These are phyloP conservation scores for Aselliscus stoliczkanus DNA, from an alignment of 2,797 vertebrate genomes.

Conservation along the genomic window DNA sequence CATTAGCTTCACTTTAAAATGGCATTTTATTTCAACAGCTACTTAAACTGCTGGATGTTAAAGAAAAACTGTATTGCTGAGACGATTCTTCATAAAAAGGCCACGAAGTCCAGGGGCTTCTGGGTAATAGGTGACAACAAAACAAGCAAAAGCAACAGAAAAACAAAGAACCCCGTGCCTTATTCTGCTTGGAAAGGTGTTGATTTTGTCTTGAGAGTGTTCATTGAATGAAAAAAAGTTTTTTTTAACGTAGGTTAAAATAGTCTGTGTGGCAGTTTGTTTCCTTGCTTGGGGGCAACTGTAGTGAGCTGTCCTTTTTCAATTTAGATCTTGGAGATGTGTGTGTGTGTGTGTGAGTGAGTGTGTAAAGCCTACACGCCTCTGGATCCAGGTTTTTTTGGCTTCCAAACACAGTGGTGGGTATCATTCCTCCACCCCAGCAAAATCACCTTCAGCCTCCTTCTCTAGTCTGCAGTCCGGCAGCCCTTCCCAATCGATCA, in stretches of 20 bases:
- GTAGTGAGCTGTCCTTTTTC: neutral
- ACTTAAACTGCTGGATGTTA: neutral
- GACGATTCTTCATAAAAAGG: neutral
- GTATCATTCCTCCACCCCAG: neutral
- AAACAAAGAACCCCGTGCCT: neutral
- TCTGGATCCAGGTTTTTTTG: neutral
- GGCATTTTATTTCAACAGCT: neutral
- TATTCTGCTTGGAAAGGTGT: neutral
- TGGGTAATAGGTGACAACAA: neutral
- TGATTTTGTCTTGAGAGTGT: neutral
- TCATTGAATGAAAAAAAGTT: neutral
- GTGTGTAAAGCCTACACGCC: accelerated
- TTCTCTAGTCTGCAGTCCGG: neutral
- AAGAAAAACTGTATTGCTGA: neutral
- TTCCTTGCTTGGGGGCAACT: too few relatives aligned
- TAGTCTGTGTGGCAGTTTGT: neutral
- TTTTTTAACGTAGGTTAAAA: neutral
- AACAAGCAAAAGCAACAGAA: neutral
- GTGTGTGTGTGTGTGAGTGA: too few relatives aligned
- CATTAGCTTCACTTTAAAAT: neutral
- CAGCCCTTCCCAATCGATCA: neutral
- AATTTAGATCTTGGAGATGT: accelerated
- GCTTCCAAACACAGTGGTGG: neutral
- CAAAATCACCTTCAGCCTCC: neutral
- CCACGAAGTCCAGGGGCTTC: neutral